Conservation (phyloP, 2,797 vertebrate species). For the Atherinosoma microstoma region DNA sequence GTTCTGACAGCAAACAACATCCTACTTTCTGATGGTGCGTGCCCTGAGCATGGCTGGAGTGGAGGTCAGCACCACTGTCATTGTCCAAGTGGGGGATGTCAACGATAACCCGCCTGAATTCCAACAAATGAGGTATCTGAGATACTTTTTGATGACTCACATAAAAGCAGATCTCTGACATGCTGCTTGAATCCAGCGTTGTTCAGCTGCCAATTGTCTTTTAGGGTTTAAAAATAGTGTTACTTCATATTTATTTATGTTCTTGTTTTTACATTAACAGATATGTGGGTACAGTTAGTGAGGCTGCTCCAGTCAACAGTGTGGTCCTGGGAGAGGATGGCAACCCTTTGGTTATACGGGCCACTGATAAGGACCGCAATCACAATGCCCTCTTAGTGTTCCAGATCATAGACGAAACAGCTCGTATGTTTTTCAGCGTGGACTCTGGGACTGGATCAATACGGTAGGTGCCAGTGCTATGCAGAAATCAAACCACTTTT, state of each 20-base stretch:
- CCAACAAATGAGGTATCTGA: slow-evolving; percentile 83
- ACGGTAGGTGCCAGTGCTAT: slow-evolving; percentile 56
- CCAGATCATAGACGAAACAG: slow-evolving; percentile 90
- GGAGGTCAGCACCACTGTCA: slow-evolving; percentile 86
- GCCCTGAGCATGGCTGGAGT: slow-evolving; percentile 93
- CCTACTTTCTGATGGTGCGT: slow-evolving; percentile 86
- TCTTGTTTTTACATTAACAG: slow-evolving; percentile 50
- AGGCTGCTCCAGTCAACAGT: slow-evolving; percentile 91
- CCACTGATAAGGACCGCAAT: slow-evolving; percentile 90
- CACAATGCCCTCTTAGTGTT: slow-evolving; percentile 93
- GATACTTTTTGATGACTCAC: neutral
- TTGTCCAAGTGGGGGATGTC: slow-evolving; percentile 90
- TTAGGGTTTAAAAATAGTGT: neutral
- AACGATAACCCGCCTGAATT: slow-evolving; percentile 93
- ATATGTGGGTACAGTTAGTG: slow-evolving; percentile 91
- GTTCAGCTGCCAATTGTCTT: neutral
- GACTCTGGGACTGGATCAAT: slow-evolving; percentile 96
- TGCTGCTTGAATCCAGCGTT: neutral
- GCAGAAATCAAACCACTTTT: neutral
- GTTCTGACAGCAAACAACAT: slow-evolving; percentile 67
- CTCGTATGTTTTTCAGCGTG: slow-evolving; percentile 92
- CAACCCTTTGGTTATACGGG: slow-evolving; percentile 90
- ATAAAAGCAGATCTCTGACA: neutral
- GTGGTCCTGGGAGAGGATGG: slow-evolving; percentile 90
- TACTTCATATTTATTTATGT: neutral